Conservation (phyloP, 2,113 vertebrate species). For the Craseonycteris thonglongyai region DNA sequence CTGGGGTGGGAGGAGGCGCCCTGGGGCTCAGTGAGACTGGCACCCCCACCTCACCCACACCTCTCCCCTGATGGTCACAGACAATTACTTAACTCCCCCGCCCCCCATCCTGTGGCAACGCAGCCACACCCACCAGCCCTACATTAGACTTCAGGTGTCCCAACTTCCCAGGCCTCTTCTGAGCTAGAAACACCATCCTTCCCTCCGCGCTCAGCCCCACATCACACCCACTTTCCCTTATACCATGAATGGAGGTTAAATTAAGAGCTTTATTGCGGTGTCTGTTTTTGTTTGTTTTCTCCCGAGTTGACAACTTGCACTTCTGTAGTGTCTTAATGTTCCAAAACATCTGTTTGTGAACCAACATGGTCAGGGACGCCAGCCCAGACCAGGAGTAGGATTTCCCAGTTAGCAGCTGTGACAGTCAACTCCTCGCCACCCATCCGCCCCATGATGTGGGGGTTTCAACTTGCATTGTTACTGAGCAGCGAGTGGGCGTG, state of each 20-base stretch:
- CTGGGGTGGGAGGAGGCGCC: rapidly evolving
- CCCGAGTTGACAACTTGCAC: conserved; percentile 36
- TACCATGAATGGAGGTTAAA: conserved; percentile 17
- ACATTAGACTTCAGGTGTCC: neutral
- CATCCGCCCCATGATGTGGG: neutral
- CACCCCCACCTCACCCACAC: neutral
- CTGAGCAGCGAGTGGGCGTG: neutral
- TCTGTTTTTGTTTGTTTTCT: neutral
- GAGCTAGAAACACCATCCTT: neutral
- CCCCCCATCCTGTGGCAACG: neutral
- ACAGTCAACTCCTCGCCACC: neutral
- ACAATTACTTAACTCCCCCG: neutral
- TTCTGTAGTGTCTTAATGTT: conserved; percentile 15
- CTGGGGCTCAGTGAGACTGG: neutral
- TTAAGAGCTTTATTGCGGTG: conserved; percentile 27
- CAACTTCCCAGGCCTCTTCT: neutral
- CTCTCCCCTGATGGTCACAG: neutral
- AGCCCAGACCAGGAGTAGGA: neutral
- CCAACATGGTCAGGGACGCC: conserved; percentile 10
- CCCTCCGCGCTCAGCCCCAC: neutral
- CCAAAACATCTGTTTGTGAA: conserved; percentile 58
- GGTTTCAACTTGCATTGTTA: conserved; percentile 5
- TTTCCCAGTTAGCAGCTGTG: conserved; percentile 65
- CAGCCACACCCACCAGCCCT: neutral
- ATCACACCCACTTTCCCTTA: neutral